phyloP scores from a whole-genome alignment of 2,888 invertebrate genomes.

The Galeruca laticollis region DNA sequence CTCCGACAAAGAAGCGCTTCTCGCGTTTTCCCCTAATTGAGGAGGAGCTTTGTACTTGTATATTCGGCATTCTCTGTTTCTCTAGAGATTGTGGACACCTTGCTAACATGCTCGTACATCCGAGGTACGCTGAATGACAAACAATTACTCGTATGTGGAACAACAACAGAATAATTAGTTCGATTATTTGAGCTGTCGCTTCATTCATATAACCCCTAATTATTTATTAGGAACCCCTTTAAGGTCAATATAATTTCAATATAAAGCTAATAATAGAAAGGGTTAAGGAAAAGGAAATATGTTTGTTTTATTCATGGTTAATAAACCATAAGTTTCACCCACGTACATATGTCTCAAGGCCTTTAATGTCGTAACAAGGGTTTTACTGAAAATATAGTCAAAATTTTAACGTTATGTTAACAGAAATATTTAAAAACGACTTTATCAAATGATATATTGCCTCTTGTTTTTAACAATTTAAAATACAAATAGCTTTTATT shows the following conservation, averaged over 20 bases:
- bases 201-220: constrained; percentile 14
- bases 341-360: not conserved
- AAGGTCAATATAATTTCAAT: constrained; percentile 8
- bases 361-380: no score
- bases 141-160: constrained; percentile 3
- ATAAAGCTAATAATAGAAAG: not conserved
- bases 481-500: no score
- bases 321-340: not conserved
- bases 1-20: constrained; percentile 48
- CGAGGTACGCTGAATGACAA: constrained; percentile 1
- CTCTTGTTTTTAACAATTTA: not conserved
- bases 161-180: constrained; percentile 15
- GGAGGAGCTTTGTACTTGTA: constrained; percentile 37
- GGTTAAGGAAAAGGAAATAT: not conserved
- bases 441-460: not conserved
- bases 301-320: constrained; percentile 3
- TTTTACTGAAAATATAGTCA: no score
- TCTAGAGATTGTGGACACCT: constrained; percentile 33
- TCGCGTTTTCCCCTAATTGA: constrained; percentile 48
- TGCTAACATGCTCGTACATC: constrained; percentile 31
- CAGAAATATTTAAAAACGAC: not conserved
- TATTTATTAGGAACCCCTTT: constrained; percentile 22
- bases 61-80: constrained; percentile 34
- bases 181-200: constrained; percentile 21
- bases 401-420: not conserved